These are phyloP conservation scores for Stegastes partitus DNA, from an alignment of 2,113 vertebrate species.

Conservation along the genomic window DNA sequence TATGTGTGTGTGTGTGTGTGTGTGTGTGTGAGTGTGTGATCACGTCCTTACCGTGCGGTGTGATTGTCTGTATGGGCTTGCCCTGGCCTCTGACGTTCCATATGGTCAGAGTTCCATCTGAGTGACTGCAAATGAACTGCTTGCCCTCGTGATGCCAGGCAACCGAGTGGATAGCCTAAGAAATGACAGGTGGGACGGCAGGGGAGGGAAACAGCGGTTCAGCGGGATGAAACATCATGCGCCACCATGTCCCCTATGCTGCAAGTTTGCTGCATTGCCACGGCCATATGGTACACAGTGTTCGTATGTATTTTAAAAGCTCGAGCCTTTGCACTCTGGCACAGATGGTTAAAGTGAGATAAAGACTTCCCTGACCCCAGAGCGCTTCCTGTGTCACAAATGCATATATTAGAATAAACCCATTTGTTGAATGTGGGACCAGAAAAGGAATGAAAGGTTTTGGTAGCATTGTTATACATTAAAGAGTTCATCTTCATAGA, in stretches of 20 bases:
- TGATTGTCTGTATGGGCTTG: conserved; percentile 97
- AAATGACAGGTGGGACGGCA: conserved; percentile 59
- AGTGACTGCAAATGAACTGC: conserved; percentile 99
- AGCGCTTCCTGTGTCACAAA: conserved; percentile 41
- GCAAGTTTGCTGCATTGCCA: conserved; percentile 12
- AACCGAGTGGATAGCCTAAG: conserved; percentile 97
- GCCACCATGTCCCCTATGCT: conserved; percentile 24
- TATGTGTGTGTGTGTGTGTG: conserved; percentile 4
- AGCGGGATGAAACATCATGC: conserved; percentile 46
- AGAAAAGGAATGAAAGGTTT: conserved; percentile 11
- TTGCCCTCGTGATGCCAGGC: conserved; percentile 99
- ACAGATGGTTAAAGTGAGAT: conserved; percentile 58
- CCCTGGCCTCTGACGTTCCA: conserved; percentile 96
- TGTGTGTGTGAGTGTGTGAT: conserved; percentile 5
- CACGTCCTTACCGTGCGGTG: conserved; percentile 93
- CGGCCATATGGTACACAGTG: conserved; percentile 25
- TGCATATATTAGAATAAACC: conserved; percentile 15
- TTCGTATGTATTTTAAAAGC: conserved; percentile 43
- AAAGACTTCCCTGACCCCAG: conserved; percentile 31
- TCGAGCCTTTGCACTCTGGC: conserved; percentile 5
- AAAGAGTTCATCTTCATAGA: conserved; percentile 26
- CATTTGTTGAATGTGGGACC: not conserved
- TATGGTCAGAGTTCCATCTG: conserved; percentile 97
- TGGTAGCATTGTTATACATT: conserved; percentile 22
- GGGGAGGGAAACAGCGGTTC: conserved; percentile 23